These are phyloP conservation scores for Epizoanthus ramosus DNA, from an alignment of 92 coral and sea anemone genomes.

Conservation along the genomic window DNA sequence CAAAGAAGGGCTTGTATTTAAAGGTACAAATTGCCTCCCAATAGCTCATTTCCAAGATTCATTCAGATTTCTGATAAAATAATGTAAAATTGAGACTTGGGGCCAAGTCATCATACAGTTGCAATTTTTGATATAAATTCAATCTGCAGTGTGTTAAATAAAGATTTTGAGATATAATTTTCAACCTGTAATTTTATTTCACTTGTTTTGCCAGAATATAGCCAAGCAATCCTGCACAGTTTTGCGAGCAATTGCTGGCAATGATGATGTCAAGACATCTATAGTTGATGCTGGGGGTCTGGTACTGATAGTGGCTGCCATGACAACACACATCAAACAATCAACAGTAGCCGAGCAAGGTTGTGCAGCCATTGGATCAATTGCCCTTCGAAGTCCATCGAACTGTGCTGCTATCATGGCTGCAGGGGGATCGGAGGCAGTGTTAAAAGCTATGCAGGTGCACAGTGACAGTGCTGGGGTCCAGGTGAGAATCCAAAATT, in stretches of 20 bases:
- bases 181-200: background rate
- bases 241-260: slow-evolving; percentile 79
- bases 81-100: no score
- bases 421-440: slow-evolving; percentile 79
- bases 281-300: slow-evolving; percentile 80
- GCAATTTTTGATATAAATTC: no score
- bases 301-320: slow-evolving; percentile 75
- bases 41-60: background rate
- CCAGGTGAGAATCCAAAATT: slow-evolving; percentile 37
- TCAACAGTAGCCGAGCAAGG: slow-evolving; percentile 86
- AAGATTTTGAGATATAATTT: no score
- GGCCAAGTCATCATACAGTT: no score
- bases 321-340: slow-evolving; percentile 82
- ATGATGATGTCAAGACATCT: slow-evolving; percentile 85
- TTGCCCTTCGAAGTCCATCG: slow-evolving; percentile 71
- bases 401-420: slow-evolving; percentile 77
- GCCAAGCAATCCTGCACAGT: slow-evolving; percentile 85
- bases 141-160: no score
- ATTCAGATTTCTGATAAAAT: no score
- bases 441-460: slow-evolving; percentile 85
- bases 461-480: slow-evolving; percentile 69
- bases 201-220: slow-evolving; percentile 55
- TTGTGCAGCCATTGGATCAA: slow-evolving; percentile 83
- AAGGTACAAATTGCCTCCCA: no score
- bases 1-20: no score